These are phyloP conservation scores for Romanogobio albipinnatus DNA, from an alignment of 2,113 vertebrate species.

Conservation along the genomic window DNA sequence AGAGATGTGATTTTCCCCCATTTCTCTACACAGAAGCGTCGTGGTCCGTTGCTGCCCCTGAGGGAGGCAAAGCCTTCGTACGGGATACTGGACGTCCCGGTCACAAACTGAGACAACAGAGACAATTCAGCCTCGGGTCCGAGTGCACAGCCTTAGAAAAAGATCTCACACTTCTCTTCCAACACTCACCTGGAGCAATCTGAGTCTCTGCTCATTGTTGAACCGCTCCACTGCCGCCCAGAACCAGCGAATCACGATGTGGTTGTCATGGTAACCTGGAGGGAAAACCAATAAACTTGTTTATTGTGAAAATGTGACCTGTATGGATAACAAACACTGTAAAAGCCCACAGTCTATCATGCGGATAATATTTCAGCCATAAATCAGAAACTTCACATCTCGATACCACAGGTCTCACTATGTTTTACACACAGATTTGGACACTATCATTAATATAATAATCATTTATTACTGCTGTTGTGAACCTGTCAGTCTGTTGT, in stretches of 20 bases:
- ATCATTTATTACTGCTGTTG: neutral
- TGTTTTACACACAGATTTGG: neutral
- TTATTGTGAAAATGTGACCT: neutral
- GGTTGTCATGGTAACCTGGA: conserved; percentile 98
- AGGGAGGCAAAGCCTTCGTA: conserved; percentile 96
- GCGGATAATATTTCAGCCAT: neutral
- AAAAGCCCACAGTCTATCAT: neutral
- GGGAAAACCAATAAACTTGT: neutral
- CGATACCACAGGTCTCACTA: neutral
- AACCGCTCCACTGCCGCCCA: conserved; percentile 99
- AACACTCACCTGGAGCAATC: conserved; percentile 88
- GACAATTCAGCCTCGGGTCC: neutral
- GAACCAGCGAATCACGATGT: conserved; percentile 99
- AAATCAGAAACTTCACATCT: neutral
- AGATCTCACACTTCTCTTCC: neutral
- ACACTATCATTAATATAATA: neutral
- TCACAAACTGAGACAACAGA: conserved; percentile 84
- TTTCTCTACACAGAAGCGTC: conserved; percentile 97
- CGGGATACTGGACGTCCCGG: conserved; percentile 97
- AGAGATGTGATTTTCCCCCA: conserved; percentile 98
- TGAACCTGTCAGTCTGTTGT: neutral
- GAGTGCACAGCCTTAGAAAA: neutral
- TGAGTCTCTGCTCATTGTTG: conserved; percentile 97
- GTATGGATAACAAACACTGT: neutral
- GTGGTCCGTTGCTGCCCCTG: conserved; percentile 92